Evolutionary conservation across 2,113 vertebrate species (phyloP).

Genomic region (Pterocles burchelli): DNA sequence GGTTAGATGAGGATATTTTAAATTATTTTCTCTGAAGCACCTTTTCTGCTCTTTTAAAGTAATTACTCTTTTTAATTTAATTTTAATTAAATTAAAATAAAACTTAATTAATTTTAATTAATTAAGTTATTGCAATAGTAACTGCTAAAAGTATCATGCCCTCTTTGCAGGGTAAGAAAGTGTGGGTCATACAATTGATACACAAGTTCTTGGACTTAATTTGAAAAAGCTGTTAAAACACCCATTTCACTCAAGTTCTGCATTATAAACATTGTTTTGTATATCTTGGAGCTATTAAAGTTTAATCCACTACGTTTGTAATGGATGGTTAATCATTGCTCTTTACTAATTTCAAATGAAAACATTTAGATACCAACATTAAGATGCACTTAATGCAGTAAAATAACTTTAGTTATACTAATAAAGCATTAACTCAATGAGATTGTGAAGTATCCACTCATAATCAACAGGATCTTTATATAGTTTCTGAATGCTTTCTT

Average conservation of each 20-base stretch:
- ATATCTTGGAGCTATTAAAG: background rate
- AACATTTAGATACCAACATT: background rate
- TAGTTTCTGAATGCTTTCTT: background rate
- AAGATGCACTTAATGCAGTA: background rate
- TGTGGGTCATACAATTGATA: conserved; percentile 38
- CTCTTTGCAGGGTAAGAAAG: conserved; percentile 3
- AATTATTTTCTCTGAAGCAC: conserved; percentile 6
- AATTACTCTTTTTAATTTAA: too few relatives aligned
- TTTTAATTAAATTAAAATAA: too few relatives aligned
- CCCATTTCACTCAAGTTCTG: conserved; percentile 26
- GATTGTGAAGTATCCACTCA: background rate
- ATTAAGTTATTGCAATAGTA: conserved; percentile 34
- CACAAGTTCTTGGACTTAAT: conserved; percentile 34
- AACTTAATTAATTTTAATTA: too few relatives aligned
- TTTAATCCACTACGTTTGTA: background rate
- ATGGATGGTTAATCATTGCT: background rate
- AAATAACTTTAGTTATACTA: background rate
- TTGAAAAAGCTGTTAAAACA: conserved; percentile 52
- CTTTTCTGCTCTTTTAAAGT: conserved; percentile 46
- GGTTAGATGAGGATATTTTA: conserved; percentile 22
- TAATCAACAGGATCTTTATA: background rate
- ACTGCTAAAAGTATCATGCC: conserved; percentile 30
- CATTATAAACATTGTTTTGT: background rate
- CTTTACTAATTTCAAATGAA: background rate
- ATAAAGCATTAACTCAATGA: background rate